Evolutionary conservation across 2,888 invertebrate species (phyloP).

Genomic region (Petrolisthes manimaculis): DNA sequence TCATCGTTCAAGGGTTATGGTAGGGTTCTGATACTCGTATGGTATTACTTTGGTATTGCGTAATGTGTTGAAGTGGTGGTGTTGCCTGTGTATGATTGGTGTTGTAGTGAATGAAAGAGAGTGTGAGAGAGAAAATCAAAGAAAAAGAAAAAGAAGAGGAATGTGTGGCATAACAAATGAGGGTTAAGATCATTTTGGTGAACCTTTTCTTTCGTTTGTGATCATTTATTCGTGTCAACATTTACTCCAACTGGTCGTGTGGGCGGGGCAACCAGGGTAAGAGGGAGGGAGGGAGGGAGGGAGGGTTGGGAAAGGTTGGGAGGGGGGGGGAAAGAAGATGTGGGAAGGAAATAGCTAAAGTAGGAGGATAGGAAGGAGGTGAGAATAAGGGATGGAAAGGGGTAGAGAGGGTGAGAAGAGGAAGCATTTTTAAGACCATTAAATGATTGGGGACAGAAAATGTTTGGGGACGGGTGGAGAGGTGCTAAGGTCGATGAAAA

Average conservation of each 20-base stretch:
- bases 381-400: background rate
- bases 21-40: no score
- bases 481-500: background rate
- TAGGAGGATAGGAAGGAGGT: background rate
- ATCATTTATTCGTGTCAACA: slow-evolving; percentile 41
- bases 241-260: slow-evolving; percentile 24
- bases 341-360: background rate
- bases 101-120: background rate
- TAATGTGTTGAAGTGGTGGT: no score
- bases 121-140: slow-evolving; percentile 15
- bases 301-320: background rate
- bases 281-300: background rate
- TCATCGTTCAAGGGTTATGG: no score
- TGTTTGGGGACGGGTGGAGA: background rate
- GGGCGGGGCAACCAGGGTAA: background rate
- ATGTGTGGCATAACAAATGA: slow-evolving; percentile 23
- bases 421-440: background rate
- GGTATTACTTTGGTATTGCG: no score
- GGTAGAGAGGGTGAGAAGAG: background rate
- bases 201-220: slow-evolving; percentile 29
- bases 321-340: background rate
- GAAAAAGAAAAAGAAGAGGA: background rate
- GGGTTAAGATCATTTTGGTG: slow-evolving; percentile 19
- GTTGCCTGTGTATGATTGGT: no score
- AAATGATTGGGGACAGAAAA: background rate